Evolutionary conservation across 2,888 invertebrate genomes (phyloP), one percentile per base, ranked within the genome.

Genomic region (Allacma fusca): DNA sequence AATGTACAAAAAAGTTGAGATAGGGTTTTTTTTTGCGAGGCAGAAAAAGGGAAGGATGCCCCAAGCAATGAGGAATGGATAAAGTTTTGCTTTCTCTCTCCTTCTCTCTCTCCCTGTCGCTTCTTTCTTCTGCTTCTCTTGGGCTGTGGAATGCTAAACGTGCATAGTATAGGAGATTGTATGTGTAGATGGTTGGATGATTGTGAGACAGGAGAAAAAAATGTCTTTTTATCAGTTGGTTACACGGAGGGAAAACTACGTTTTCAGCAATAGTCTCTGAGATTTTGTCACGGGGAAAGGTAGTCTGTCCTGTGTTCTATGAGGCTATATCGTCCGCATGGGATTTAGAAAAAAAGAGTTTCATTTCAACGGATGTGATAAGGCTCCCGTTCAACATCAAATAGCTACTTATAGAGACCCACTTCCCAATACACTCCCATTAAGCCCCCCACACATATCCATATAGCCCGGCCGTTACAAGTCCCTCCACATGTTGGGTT

Each of bases 331-430:
- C 72, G 62, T 59, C 73, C 73, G 62, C 40, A 34, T 73, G 64
- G 73, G 73, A 74, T 72, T 72, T 72, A 57, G 28, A 28, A 29
- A 72, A 59, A 72, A 59, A 72, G 59, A 74, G 73, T 74, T 59
- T 74, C 73, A 62, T 74, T 74, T 65, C 73, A 62, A 23, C 73
- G 73, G 59, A 72, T 72, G 72, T 72, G 72, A 74, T 74, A 74
- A 74, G 73, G 43, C 19, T 21, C 62, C 62, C 73, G n/a, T 43
- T 57, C 40, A 28, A 74, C 43, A 74, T 64, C 57, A 23, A 40
- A 64, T 34, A 62, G 44, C 73, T 74, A 43, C 73, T 64, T 74
- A 16, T 26, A 40, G 40, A 19, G 13, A 29, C 19, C 19, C 29
- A 29, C 28, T 29, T 67, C 19, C 29, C 19, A 29, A 26, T 2